phyloP scores from a whole-genome alignment of 2,113 vertebrate genomes.

The Galbula dea region DNA sequence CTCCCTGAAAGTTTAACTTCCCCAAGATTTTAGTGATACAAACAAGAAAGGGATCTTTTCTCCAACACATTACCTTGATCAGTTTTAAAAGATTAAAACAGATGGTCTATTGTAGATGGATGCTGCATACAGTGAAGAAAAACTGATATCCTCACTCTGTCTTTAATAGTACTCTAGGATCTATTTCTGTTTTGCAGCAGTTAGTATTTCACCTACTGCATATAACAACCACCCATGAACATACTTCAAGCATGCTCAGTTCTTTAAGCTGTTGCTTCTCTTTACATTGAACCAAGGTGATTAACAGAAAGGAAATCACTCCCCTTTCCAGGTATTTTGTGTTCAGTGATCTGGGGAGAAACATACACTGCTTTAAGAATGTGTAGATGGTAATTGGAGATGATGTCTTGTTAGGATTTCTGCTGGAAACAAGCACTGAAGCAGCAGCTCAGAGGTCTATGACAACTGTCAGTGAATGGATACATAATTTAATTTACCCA shows the following conservation, averaged over 20 bases:
- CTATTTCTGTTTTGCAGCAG: not conserved
- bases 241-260: not conserved
- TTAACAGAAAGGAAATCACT: not conserved
- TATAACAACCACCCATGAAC: not conserved
- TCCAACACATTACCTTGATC: not conserved
- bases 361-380: not conserved
- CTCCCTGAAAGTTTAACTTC: not conserved
- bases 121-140: not conserved
- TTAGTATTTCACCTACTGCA: not conserved
- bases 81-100: not conserved
- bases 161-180: not conserved
- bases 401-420: not conserved
- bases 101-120: not conserved
- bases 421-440: not conserved
- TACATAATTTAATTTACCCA: not conserved
- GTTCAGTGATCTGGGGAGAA: not conserved
- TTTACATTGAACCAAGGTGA: not conserved
- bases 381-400: not conserved
- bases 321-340: not conserved
- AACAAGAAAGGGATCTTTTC: not conserved
- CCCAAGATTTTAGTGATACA: not conserved
- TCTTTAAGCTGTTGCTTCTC: not conserved
- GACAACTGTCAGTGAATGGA: accelerated
- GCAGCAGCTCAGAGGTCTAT: not conserved
- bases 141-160: not conserved